Conservation (phyloP, 2,113 vertebrate genomes). For the Otis tarda region DNA sequence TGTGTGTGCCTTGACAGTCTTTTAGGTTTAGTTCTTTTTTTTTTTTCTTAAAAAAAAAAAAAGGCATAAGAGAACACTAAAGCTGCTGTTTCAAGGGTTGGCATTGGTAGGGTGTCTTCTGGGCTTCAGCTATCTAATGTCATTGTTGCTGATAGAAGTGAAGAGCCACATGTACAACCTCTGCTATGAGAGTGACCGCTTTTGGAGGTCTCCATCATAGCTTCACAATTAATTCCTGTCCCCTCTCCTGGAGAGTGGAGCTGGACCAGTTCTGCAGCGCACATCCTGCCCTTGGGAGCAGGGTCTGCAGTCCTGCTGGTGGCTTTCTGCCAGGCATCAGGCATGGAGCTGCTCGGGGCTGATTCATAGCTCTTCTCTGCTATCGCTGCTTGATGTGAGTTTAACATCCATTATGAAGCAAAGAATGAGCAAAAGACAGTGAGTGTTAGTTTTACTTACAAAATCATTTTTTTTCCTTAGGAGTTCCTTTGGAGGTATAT, state of each 20-base stretch:
- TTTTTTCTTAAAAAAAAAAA: neutral
- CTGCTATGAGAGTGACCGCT: rapidly evolving
- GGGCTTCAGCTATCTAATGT: too few relatives aligned
- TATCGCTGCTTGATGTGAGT: neutral
- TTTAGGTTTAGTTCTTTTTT: neutral
- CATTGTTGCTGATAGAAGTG: rapidly evolving
- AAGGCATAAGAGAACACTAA: neutral
- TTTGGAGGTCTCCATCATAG: neutral
- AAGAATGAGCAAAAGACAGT: neutral
- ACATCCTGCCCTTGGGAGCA: neutral
- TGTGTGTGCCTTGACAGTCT: rapidly evolving
- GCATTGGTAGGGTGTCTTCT: neutral
- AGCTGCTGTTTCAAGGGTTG: neutral
- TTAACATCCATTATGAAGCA: rapidly evolving
- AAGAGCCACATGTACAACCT: neutral
- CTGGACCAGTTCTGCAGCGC: neutral
- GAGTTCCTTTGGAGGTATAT: neutral
- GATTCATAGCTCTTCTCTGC: neutral
- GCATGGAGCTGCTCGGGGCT: neutral
- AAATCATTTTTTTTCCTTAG: neutral
- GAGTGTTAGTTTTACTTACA: neutral
- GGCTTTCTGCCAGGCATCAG: neutral
- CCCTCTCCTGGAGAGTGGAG: neutral
- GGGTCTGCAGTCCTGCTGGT: neutral
- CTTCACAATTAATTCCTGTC: rapidly evolving